Conservation (phyloP, 2,797 vertebrate species). For the Gymnothorax javanicus region DNA sequence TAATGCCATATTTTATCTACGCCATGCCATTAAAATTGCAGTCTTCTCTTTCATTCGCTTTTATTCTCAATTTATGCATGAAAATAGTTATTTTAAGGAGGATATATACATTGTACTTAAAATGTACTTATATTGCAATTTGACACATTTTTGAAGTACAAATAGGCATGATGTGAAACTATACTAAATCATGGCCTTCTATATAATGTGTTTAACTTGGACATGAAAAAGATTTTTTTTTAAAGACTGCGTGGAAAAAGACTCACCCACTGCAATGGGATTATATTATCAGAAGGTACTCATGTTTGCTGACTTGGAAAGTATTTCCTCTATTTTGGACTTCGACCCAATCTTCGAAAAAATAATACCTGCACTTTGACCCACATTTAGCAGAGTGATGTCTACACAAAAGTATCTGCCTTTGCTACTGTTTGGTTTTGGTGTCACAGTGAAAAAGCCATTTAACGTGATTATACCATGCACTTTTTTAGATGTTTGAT, state of each 20-base stretch:
- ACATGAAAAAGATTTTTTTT: background rate
- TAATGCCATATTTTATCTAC: no score
- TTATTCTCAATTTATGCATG: no score
- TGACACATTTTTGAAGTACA: no score
- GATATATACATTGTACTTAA: no score
- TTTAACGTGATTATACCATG: background rate
- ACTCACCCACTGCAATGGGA: background rate
- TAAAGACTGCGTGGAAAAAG: background rate
- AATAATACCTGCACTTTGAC: background rate
- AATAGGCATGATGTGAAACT: no score
- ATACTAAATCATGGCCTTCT: no score
- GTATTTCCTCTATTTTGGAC: background rate
- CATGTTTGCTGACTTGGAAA: background rate
- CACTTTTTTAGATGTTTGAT: background rate
- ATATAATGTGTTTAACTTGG: no score
- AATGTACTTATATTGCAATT: background rate
- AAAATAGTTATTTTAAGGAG: no score
- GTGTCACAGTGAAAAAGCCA: background rate
- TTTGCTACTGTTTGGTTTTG: no score
- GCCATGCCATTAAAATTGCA: no score
- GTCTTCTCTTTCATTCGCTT: no score
- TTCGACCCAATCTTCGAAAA: background rate
- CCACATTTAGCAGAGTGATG: constrained; percentile 6
- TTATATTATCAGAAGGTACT: background rate
- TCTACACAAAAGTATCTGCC: background rate